Base-by-base conservation (phyloP, 1,140 invertebrate species). In the Cyphomyrmex costatus region DNA sequence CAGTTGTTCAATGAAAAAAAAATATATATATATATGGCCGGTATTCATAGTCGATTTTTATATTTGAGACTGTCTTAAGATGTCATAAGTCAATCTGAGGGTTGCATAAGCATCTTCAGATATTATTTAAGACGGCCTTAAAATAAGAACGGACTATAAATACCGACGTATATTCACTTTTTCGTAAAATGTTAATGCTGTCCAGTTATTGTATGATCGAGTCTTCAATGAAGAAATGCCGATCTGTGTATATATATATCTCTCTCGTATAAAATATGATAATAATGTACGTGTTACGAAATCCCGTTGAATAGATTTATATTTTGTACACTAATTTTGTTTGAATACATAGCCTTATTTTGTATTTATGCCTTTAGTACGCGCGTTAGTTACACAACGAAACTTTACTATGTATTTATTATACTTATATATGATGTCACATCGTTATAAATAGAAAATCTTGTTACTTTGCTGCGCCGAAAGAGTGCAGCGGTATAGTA, bases 321-420 rank as follows among this genome's bases (percentile, higher is more conserved):
- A 91, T 89, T 91, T 91, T 91, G 89, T 91, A 91, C 70, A 91
- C 89, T 85, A 91, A 63, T 77, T 84, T 87, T 87, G 77, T 91
- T 89, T 51, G 85, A 63, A 88, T 86, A 84, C 86, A 80, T 87
- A 91, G 79, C 79, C 74, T 88, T 85, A 79, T 87, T 91, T 91
- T 91, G 80, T 91, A 91, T 91, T 91, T 91, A 91, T 91, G 76
- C 49, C 30, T 36, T 73, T 82, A 80, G 76, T 86, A 83, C 58
- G 61, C 58, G 71, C 21, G 82, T 77, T 82, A 82, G 88, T 89
- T 91, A 77, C 87, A 89, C 85, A 84, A 83, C 88, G 85, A 91
- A 88, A 89, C 58, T 79, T 87, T 85, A 76, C 85, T 88, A 61
- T 84, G 63, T 91, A 91, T 91, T 91, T 91, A 91, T 91, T 91